Base-by-base conservation (phyloP, 2,797 vertebrate species). In the Micrastur ruficollis region DNA sequence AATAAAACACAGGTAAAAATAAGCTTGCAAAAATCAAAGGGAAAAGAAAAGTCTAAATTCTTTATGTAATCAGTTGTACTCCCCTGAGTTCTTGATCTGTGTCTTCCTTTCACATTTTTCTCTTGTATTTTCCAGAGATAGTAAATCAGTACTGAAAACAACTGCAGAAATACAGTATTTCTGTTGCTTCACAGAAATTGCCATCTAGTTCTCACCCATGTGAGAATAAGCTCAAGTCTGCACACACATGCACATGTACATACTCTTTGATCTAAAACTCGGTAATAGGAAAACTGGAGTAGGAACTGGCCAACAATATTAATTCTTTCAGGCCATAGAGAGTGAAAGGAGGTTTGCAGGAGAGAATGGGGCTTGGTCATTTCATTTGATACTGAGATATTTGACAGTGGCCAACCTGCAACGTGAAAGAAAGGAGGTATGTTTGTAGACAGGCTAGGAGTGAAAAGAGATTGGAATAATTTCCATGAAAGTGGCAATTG, bases 1-100 rank as follows among this genome's bases (percentile, higher is more conserved):
- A 96, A 98, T 97, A 95, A 96, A 94, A 87, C 70, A 87, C 72
- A 90, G 90, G 89, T 93, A 94, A 97, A 97, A 97, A 95, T 86
- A 96, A 95, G 92, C 83, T 94, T 81, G 44, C 72, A 84, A 89
- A 97, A 97, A 94, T 97, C 89, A 93, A 81, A 94, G 73, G 53
- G 56, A 96, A 95, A 74, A 95, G 86, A 42, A 53, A 97, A 90
- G 19, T 59, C 84, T 96, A 81, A 96, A 97, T 90, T 97, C 95
- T 97, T 98, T 96, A 93, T 93, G 90, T 94, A 96, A 92, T 95
- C 91, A 63, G 81, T 89, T 95, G 56, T 86, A 81, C 19, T 97
- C 73, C 84, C 79, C 34, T 32, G 59, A 87, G 47, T 56, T 86
- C 26, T 12, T 59, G 56, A 73, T 75, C 55, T 52, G n/a, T 5